phyloP scores from a whole-genome alignment of 92 coral and sea anemone species.

The Siderastrea radians region DNA sequence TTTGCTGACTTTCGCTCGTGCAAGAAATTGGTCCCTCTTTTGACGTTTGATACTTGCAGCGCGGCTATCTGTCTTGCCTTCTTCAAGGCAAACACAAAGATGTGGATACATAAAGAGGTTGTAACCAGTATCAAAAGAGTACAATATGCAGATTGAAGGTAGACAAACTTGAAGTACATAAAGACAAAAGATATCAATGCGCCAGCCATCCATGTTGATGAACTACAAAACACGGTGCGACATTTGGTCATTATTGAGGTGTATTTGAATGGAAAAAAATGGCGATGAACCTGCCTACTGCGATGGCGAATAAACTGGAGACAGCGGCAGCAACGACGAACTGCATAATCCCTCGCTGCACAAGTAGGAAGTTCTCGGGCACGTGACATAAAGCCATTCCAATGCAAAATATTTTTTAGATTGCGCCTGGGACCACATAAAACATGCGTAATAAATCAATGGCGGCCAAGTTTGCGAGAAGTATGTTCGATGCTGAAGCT shows the following conservation, averaged over 20 bases:
- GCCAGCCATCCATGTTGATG: slow-evolving; percentile 3
- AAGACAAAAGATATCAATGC: slow-evolving; percentile 10
- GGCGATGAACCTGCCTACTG: slow-evolving; percentile 35
- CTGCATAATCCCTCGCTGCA: slow-evolving; percentile 12
- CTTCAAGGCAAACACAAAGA: slow-evolving; percentile 34
- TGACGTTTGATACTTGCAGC: slow-evolving; percentile 13
- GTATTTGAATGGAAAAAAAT: slow-evolving; percentile 36
- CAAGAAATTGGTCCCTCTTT: slow-evolving; percentile 13
- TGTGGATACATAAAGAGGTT: slow-evolving; percentile 15
- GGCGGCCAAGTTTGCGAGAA: slow-evolving; percentile 34
- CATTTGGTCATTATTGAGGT: slow-evolving; percentile 16
- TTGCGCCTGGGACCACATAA: slow-evolving; percentile 16
- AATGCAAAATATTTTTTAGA: slow-evolving; percentile 2
- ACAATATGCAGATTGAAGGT: slow-evolving; percentile 25
- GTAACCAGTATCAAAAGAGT: slow-evolving; percentile 25
- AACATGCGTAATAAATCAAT: slow-evolving; percentile 18
- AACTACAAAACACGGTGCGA: not conserved
- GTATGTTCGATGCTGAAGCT: slow-evolving; percentile 23
- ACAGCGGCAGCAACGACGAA: slow-evolving; percentile 34
- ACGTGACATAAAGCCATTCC: not conserved
- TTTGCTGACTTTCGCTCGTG: slow-evolving; percentile 45
- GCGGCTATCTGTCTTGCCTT: slow-evolving; percentile 43
- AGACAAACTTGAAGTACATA: slow-evolving; percentile 12
- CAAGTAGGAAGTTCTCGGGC: not conserved
- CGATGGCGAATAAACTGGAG: slow-evolving; percentile 39